phyloP scores from a whole-genome alignment of 2,113 vertebrate genomes.

The Psilopogon haemacephalus region DNA sequence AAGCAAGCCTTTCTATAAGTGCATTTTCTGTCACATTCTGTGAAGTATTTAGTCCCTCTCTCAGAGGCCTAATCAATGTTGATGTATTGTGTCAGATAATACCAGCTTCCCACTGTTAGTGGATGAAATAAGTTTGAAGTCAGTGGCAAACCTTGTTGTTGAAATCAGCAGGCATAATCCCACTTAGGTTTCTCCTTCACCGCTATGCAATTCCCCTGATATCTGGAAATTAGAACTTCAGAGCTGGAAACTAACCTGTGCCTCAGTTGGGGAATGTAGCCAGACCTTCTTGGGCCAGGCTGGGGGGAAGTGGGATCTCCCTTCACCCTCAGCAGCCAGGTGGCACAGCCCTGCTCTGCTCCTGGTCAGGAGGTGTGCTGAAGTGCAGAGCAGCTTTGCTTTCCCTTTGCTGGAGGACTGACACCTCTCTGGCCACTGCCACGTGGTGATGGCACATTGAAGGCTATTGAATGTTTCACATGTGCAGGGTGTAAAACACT shows the following conservation, averaged over 20 bases:
- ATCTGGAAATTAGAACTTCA: slow-evolving; percentile 50
- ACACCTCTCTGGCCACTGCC: slow-evolving; percentile 52
- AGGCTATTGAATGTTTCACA: slow-evolving; percentile 58
- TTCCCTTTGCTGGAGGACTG: not conserved
- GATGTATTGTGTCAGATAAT: not conserved
- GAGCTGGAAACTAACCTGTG: slow-evolving; percentile 38
- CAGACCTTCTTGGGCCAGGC: not conserved
- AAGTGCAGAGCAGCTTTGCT: not conserved
- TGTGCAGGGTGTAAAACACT: slow-evolving; percentile 25
- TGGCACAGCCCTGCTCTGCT: not conserved
- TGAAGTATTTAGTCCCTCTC: not conserved
- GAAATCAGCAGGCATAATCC: not conserved
- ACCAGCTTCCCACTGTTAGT: not conserved
- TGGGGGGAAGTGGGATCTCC: not conserved
- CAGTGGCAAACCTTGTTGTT: not conserved
- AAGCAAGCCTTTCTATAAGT: not conserved
- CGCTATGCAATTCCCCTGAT: not conserved
- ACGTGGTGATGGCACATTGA: not conserved
- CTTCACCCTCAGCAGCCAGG: not conserved
- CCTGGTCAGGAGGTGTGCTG: not conserved
- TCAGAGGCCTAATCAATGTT: not conserved
- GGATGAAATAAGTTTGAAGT: not conserved
- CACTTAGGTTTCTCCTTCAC: not conserved
- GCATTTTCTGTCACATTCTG: not conserved
- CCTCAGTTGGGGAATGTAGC: slow-evolving; percentile 25